These are phyloP conservation scores for Eupithecia centaureata DNA, from an alignment of 2,888 invertebrate species.

Conservation along the genomic window DNA sequence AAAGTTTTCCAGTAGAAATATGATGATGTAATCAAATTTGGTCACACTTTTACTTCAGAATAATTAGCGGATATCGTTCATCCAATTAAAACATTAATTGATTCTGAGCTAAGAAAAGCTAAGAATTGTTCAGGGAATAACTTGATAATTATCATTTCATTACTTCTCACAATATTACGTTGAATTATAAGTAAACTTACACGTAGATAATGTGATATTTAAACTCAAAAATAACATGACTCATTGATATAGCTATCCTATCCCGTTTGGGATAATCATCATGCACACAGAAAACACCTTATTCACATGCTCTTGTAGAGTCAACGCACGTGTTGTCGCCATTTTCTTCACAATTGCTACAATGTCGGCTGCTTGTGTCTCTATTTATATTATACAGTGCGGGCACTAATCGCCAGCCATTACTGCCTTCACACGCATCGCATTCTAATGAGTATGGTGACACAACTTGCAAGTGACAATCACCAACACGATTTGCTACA, in stretches of 20 bases:
- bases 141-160: not conserved
- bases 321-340: slow-evolving; percentile 51
- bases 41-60: slow-evolving; percentile 58
- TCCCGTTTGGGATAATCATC: slow-evolving; percentile 19
- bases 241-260: too few species aligned
- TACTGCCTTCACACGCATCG: slow-evolving; percentile 55
- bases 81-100: slow-evolving; percentile 46
- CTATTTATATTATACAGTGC: slow-evolving; percentile 56
- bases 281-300: slow-evolving; percentile 30
- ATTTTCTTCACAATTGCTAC: slow-evolving; percentile 56
- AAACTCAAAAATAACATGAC: slow-evolving; percentile 26
- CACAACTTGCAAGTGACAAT: slow-evolving; percentile 38
- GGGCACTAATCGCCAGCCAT: slow-evolving; percentile 59
- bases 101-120: slow-evolving; percentile 1
- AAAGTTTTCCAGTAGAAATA: slow-evolving; percentile 55
- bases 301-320: slow-evolving; percentile 27
- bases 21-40: slow-evolving; percentile 42
- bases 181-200: not conserved
- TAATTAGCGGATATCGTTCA: slow-evolving; percentile 57
- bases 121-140: not conserved
- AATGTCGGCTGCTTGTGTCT: slow-evolving; percentile 53
- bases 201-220: slow-evolving; percentile 11
- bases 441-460: slow-evolving; percentile 58
- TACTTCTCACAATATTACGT: not conserved
- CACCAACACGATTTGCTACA: slow-evolving; percentile 44